Conservation (phyloP, 2,888 invertebrate genomes). For the Synergus laeviventris region DNA sequence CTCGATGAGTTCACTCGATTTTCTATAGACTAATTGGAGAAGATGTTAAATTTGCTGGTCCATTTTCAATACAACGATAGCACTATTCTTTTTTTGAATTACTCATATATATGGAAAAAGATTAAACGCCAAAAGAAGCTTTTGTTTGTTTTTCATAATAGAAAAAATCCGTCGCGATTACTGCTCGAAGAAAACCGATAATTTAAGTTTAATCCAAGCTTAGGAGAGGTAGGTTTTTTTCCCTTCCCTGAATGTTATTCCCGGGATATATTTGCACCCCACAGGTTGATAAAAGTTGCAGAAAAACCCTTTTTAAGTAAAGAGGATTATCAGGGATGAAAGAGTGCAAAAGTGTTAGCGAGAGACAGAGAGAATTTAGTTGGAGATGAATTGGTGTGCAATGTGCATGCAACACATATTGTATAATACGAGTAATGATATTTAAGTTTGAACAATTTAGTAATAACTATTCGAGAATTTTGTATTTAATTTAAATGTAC, state of each 20-base stretch:
- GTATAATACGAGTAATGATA: too few relatives aligned
- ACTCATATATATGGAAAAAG: too few relatives aligned
- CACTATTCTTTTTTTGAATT: too few relatives aligned
- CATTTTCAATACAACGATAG: too few relatives aligned
- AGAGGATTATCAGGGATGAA: conserved; percentile 13
- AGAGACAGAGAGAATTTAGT: not conserved
- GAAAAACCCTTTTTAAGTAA: conserved; percentile 11
- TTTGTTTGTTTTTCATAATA: too few relatives aligned
- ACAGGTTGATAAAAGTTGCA: not conserved
- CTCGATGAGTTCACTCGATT: not conserved
- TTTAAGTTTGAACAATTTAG: too few relatives aligned
- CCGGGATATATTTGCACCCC: conserved; percentile 5
- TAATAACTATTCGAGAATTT: too few relatives aligned
- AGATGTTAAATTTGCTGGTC: too few relatives aligned
- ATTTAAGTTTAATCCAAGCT: not conserved
- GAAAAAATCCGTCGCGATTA: not conserved
- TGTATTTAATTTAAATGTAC: too few relatives aligned
- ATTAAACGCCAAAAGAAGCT: too few relatives aligned
- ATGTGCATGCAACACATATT: not conserved
- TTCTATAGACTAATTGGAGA: too few relatives aligned
- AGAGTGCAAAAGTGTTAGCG: not conserved
- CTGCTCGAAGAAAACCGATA: not conserved
- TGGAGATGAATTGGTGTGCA: not conserved
- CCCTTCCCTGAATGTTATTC: not conserved
- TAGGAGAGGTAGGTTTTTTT: not conserved